A percentile compares a stretch with the other conserved stretches of the same genome.
phyloP scores from a whole-genome alignment of 1,140 invertebrate genomes.

The Hycleus cichorii region DNA sequence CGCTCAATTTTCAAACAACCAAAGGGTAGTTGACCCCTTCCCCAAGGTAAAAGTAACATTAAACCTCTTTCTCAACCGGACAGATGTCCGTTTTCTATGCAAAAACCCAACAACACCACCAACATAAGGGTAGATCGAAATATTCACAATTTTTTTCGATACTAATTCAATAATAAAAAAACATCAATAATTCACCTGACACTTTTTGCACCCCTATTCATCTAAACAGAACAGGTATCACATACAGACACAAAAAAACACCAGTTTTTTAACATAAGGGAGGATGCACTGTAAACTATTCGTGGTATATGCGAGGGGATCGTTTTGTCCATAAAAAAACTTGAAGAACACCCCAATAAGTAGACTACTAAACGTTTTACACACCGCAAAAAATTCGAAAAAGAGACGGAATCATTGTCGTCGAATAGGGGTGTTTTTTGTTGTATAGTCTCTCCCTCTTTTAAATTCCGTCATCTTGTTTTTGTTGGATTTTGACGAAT shows the following conservation, averaged over 20 bases:
- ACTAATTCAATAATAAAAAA: too few species aligned
- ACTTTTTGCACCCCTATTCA: constrained; percentile 4
- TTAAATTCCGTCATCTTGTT: too few species aligned
- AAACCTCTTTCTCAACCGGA: not conserved
- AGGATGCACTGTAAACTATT: not conserved
- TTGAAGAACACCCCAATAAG: constrained; percentile 25
- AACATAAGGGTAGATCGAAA: too few species aligned
- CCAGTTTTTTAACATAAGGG: constrained; percentile 2
- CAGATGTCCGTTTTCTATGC: constrained; percentile 14
- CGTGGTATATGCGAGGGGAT: constrained; percentile 5
- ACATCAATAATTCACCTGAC: constrained; percentile 15
- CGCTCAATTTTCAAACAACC: not conserved
- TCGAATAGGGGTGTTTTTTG: too few species aligned
- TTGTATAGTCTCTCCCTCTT: too few species aligned
- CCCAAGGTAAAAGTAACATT: constrained; percentile 20
- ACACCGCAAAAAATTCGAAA: constrained; percentile 23
- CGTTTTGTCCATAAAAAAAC: constrained; percentile 17
- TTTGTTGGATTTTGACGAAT: too few species aligned
- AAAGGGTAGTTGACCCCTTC: constrained; percentile 19
- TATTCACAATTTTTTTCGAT: too few species aligned
- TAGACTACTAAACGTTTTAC: constrained; percentile 26
- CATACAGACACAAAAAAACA: constrained; percentile 6
- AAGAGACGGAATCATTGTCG: too few species aligned
- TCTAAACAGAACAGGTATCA: constrained; percentile 17
- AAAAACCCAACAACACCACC: not conserved